Evolutionary conservation across 2,888 invertebrate genomes (phyloP).

Genomic region (Nemapogon koenigi): DNA sequence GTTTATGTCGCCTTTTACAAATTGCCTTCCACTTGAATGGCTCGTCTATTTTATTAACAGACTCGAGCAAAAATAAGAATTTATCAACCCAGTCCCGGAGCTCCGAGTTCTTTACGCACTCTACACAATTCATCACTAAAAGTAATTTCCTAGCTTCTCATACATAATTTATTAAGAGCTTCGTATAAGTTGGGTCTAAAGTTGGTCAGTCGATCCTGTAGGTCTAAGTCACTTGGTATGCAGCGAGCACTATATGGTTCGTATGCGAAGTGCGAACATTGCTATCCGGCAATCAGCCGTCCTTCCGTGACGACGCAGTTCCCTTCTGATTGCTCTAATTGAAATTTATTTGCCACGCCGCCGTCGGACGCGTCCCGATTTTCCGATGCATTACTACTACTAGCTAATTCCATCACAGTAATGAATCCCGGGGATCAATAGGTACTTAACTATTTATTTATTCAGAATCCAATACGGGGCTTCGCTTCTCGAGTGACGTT

Average conservation of each 20-base stretch:
- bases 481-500: constrained; percentile 53
- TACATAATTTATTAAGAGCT: no score
- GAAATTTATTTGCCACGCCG: constrained; percentile 41
- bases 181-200: no score
- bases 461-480: constrained; percentile 41
- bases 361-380: constrained; percentile 31
- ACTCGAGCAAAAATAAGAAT: no score
- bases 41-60: constrained; percentile 6
- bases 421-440: constrained; percentile 30
- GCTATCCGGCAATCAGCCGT: constrained; percentile 34
- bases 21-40: constrained; percentile 35
- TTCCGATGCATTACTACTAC: constrained; percentile 22
- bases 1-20: constrained; percentile 57
- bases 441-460: constrained; percentile 15
- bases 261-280: constrained; percentile 38
- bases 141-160: no score
- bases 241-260: constrained; percentile 27
- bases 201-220: constrained; percentile 15
- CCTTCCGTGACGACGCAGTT: constrained; percentile 40
- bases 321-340: constrained; percentile 52
- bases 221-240: constrained; percentile 46
- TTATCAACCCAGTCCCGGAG: no score
- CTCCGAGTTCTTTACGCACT: no score
- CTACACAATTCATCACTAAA: no score
- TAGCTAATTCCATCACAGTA: constrained; percentile 28